Percentiles rank a stretch among this genome's conserved stretches.
Evolutionary conservation across 2,888 invertebrate species (phyloP).

Genomic region (Malthinus flaveolus): DNA sequence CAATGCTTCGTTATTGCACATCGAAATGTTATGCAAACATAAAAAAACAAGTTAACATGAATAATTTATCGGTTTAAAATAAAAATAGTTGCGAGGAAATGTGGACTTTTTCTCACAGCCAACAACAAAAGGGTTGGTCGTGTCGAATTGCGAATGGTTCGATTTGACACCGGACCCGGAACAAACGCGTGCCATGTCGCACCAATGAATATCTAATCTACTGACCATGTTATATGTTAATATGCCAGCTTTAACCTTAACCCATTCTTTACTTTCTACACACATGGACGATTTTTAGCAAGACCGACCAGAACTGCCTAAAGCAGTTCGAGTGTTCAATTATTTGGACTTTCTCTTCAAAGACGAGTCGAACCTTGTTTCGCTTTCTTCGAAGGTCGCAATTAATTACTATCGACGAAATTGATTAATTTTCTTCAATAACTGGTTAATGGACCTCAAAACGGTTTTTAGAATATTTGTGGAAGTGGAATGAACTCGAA

Average conservation of each 20-base stretch:
- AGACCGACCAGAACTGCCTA: background rate
- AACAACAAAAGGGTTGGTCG: conserved; percentile 36
- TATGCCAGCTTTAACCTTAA: conserved; percentile 13
- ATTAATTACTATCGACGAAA: too few species aligned
- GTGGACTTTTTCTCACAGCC: conserved; percentile 24
- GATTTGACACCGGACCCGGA: conserved; percentile 33
- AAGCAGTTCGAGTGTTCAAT: too few species aligned
- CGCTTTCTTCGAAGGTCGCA: too few species aligned
- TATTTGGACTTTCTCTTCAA: too few species aligned
- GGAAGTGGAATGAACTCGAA: too few species aligned
- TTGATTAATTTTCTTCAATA: too few species aligned
- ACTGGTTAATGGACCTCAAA: too few species aligned
- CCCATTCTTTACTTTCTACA: background rate
- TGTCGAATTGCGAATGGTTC: conserved; percentile 38
- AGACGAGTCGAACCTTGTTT: too few species aligned
- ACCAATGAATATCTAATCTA: conserved; percentile 37
- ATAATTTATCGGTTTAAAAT: conserved; percentile 10
- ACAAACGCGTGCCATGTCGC: conserved; percentile 35
- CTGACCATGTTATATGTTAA: conserved; percentile 30
- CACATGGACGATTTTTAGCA: background rate
- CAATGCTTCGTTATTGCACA: conserved; percentile 12
- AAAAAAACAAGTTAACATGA: conserved; percentile 5
- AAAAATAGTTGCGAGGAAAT: conserved; percentile 4
- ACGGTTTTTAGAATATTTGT: too few species aligned
- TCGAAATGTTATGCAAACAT: conserved; percentile 26